Evolutionary conservation across 2,113 vertebrate species (phyloP).

Genomic region (Gymnorhina tibicen): DNA sequence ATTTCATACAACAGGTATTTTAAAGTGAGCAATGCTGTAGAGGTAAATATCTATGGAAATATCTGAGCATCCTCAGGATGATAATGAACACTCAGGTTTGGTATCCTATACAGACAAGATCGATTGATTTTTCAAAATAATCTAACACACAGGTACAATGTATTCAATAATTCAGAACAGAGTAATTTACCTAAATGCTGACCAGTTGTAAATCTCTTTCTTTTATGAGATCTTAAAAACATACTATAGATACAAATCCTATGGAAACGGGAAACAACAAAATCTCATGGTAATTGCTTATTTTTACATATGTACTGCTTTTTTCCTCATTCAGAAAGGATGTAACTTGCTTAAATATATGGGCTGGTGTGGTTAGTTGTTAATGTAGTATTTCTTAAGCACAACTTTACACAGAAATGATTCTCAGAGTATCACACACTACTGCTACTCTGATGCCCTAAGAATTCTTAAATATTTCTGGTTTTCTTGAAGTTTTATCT

Average conservation of each 20-base stretch:
- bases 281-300: neutral
- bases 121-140: conserved; percentile 6
- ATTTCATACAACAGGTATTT: neutral
- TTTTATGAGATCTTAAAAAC: neutral
- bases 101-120: neutral
- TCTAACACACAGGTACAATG: neutral
- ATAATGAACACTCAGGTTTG: neutral
- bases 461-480: neutral
- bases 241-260: conserved; percentile 6
- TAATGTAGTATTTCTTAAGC: neutral
- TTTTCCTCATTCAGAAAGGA: neutral
- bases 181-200: neutral
- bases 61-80: neutral
- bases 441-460: neutral
- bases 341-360: neutral
- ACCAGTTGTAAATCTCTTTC: neutral
- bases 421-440: neutral
- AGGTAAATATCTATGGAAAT: neutral
- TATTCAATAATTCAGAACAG: neutral
- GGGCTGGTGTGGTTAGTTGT: neutral
- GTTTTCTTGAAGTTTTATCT: neutral
- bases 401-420: neutral
- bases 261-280: conserved; percentile 25
- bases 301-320: neutral
- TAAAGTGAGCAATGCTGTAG: neutral